Evolutionary conservation across 2,888 invertebrate species (phyloP), one percentile per base, ranked within the genome.

Genomic region (Ophion costatus): DNA sequence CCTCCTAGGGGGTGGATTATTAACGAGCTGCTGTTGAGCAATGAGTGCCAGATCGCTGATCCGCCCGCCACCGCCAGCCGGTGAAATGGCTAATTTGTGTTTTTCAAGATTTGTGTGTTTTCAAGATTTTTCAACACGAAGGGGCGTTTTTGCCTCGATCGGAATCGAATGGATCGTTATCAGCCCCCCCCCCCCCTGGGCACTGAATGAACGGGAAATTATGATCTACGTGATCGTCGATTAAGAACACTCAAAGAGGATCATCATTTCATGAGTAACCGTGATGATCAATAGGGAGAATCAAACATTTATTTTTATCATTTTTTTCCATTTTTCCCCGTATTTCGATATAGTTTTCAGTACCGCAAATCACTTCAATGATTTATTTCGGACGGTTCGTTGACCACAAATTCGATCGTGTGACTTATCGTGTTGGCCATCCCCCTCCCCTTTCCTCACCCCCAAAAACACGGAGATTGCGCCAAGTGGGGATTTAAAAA

Each of bases 41-140:
- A 88, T 79, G 75, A 80, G 73, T 80, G 66, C 87, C 87, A 88
- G 88, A 85, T 80, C 71, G 45, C 56, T 20, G 59, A 67, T 76
- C 66, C 57, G 10, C 61, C 56, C 33, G 75, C 42, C 33, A 70
- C 42, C 75, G 71, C 38, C 75, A 20, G 10, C 29, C 56, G 22
- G 38, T 69, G n/a, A 22, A 74, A 14, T 17, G 20, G 14, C 33
- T 17, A 74, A 10, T 80, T 42, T 29, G 9, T n/a, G 17, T 70
- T 75, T 70, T 75, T 29, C n/a, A n/a, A n/a, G n/a, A 10, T 80
- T 42, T 24, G 14, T 24, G 17, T 70, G 70, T 70, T 75, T 83
- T 14, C 38, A 42, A 33, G 3, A 22, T 38, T 73, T 79, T 71
- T 63, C 57, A 51, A 59, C 24, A 9, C 33, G 11, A 59, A 57